Base-by-base conservation (phyloP, 2,888 invertebrate genomes). In the Protophormia terraenovae region DNA sequence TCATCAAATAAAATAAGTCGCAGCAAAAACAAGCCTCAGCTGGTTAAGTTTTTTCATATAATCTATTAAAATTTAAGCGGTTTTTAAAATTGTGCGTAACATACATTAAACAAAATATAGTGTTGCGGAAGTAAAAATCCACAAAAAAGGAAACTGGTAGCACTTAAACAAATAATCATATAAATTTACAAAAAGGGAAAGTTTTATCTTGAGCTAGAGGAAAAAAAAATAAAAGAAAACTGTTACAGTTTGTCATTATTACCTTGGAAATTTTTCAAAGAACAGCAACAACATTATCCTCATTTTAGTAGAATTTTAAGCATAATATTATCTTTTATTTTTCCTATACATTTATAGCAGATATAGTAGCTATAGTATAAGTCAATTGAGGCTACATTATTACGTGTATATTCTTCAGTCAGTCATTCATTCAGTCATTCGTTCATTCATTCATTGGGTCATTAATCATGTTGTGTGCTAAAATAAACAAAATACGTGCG, bases 381-480 rank as follows among this genome's bases (percentile, higher is more conserved):
- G 62, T 22, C 12, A 7, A 47, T 75, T 24, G 10, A 29, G 75
- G 22, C 45, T 66, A 27, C 29, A 66, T 66, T 66, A 64, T 64
- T 64, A 75, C 38, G 64, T 76, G 53, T 66, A 53, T 66, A 64
- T 29, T 58, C 29, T 16, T 58, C 29, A 58, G 32, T 45, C 27
- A 32, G 3, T 32, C 50, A 27, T 1, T 10, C 45, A 64, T 5
- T n/a, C 22, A 35, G 2, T 24, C 38, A 38, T 5, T 58, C 58
- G 19, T 45, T 67, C 67, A 69, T 69, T 78, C 71, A 78, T 85
- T 75, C 82, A 90, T 85, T 86, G 89, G 90, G 75, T 90, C 90
- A 91, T 90, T 90, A 91, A 90, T 90, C 90, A 90, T 90, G 89
- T 89, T 86, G 87, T 84, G 72, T 78, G 86, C 79, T 79, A 86